phyloP scores from a whole-genome alignment of 2,888 invertebrate genomes.

The Dasysyrphus albostriatus region DNA sequence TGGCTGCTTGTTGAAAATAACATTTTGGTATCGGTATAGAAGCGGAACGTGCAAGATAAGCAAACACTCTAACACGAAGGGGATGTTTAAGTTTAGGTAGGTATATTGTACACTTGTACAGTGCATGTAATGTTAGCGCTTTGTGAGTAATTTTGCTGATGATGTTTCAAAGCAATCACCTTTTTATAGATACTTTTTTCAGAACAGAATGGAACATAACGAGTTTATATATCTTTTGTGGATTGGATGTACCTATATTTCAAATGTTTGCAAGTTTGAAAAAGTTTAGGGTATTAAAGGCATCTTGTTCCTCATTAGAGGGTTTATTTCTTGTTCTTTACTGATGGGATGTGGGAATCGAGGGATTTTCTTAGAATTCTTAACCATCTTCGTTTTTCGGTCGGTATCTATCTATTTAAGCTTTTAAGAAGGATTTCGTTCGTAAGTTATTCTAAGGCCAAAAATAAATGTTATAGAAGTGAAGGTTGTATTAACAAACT shows the following conservation, averaged over 20 bases:
- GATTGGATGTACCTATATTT: background rate
- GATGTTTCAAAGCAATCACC: constrained; percentile 18
- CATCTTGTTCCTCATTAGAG: too few species aligned
- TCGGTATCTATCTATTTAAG: too few species aligned
- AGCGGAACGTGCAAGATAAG: constrained; percentile 44
- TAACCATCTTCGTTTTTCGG: too few species aligned
- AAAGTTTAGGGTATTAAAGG: background rate
- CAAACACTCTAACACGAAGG: constrained; percentile 8
- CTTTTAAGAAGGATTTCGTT: too few species aligned
- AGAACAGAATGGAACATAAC: background rate
- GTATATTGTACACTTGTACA: background rate
- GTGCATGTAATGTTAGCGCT: background rate
- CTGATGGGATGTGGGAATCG: too few species aligned
- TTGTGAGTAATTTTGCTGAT: constrained; percentile 10
- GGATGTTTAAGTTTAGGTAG: constrained; percentile 37
- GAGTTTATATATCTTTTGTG: background rate
- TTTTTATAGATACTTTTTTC: background rate
- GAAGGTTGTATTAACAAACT: too few species aligned
- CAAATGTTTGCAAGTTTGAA: background rate
- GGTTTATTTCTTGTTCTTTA: too few species aligned
- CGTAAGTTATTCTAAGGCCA: too few species aligned
- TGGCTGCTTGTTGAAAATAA: constrained; percentile 23
- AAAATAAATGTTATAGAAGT: too few species aligned
- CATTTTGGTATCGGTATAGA: constrained; percentile 8
- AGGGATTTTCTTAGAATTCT: too few species aligned